These are phyloP conservation scores for Aphidoletes aphidimyza DNA, from an alignment of 2,888 invertebrate species.

Conservation along the genomic window DNA sequence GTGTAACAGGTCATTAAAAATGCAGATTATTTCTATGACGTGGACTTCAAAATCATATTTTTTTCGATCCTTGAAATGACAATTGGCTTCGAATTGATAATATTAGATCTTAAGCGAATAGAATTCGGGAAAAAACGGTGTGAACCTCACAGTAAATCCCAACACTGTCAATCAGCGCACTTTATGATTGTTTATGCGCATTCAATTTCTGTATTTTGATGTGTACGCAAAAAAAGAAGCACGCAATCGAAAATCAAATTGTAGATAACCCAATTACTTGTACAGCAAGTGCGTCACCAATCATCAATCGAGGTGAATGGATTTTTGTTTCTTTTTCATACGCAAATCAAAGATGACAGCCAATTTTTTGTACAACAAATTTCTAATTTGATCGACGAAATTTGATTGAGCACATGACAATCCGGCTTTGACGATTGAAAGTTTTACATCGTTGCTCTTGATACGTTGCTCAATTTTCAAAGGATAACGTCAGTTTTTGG, in stretches of 20 bases:
- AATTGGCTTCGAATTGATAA: not conserved
- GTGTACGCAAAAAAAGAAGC: not conserved
- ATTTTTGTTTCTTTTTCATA: not conserved
- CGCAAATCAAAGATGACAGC: constrained; percentile 24
- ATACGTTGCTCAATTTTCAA: no score
- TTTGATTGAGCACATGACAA: constrained; percentile 47
- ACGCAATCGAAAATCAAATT: not conserved
- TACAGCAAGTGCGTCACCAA: not conserved
- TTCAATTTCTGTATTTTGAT: no score
- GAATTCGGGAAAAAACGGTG: not conserved
- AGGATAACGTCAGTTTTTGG: not conserved
- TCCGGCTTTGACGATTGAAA: not conserved
- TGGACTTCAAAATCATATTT: no score
- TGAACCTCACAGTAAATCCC: not conserved
- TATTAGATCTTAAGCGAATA: not conserved
- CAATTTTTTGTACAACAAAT: not conserved
- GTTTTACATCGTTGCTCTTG: not conserved
- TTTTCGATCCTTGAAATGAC: not conserved
- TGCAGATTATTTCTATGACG: no score
- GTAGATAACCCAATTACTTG: constrained; percentile 1
- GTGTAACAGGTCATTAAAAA: no score
- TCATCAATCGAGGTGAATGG: constrained; percentile 39
- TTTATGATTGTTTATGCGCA: not conserved
- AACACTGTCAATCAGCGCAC: not conserved
- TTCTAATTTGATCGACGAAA: constrained; percentile 9